phyloP scores from a whole-genome alignment of 2,888 invertebrate genomes.

The Xestia rhomboidea region DNA sequence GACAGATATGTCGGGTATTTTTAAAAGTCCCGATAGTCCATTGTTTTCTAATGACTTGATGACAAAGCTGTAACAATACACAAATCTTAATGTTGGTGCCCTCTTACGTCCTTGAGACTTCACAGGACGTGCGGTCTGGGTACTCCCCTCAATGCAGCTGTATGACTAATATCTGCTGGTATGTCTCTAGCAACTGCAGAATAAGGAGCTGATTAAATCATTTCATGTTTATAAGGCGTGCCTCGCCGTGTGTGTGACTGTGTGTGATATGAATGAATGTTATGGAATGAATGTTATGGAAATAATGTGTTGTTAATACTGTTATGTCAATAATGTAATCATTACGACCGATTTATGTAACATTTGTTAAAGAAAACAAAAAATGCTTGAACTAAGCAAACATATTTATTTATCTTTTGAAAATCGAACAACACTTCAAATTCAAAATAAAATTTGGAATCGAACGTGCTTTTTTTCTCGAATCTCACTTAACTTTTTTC shows the following conservation, averaged over 20 bases:
- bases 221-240: neutral
- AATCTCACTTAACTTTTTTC: constrained; percentile 30
- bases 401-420: neutral
- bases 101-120: neutral
- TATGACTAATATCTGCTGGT: constrained; percentile 12
- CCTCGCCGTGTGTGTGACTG: too few species aligned
- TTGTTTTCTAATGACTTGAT: neutral
- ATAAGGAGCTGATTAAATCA: constrained; percentile 9
- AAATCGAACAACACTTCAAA: neutral
- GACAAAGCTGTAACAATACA: neutral
- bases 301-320: too few species aligned
- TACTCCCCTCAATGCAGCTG: neutral
- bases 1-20: neutral
- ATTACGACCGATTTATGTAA: too few species aligned
- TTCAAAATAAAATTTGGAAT: constrained; percentile 17
- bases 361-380: too few species aligned
- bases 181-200: neutral
- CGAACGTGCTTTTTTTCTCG: constrained; percentile 13
- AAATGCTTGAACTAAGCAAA: neutral
- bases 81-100: neutral
- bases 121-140: neutral
- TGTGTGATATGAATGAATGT: too few species aligned
- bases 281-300: too few species aligned
- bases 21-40: neutral
- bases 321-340: too few species aligned